phyloP scores from a whole-genome alignment of 2,888 invertebrate species.

The Heteropelma amictum region DNA sequence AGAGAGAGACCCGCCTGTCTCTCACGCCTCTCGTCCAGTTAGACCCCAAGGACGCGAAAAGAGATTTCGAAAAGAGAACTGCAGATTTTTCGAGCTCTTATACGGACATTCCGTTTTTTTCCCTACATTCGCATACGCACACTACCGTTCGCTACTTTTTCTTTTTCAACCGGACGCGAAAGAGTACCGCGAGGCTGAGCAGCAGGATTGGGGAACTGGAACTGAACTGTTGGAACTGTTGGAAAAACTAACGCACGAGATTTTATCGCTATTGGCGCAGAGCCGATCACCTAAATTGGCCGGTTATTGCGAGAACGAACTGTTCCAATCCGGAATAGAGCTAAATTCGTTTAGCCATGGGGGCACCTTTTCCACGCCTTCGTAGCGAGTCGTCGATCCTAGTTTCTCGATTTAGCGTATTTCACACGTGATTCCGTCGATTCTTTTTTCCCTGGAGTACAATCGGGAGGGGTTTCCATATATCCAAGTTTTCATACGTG shows the following conservation, averaged over 20 bases:
- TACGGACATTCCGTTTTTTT: slow-evolving; percentile 39
- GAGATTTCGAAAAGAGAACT: slow-evolving; percentile 39
- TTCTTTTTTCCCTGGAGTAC: neutral
- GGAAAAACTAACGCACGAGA: neutral
- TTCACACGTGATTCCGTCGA: too few relatives aligned
- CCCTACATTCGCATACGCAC: neutral
- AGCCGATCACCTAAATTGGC: slow-evolving; percentile 46
- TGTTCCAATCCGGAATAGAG: slow-evolving; percentile 18
- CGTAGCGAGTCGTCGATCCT: neutral
- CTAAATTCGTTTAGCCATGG: slow-evolving; percentile 21
- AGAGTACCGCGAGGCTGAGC: neutral
- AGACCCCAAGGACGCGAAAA: slow-evolving; percentile 43
- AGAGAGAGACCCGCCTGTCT: slow-evolving; percentile 38
- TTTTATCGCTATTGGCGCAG: slow-evolving; percentile 21
- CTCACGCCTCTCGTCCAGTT: slow-evolving; percentile 46
- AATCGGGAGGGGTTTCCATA: too few relatives aligned
- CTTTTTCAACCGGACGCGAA: slow-evolving; percentile 2
- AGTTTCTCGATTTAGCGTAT: slow-evolving; percentile 18
- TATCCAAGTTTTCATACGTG: too few relatives aligned
- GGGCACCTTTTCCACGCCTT: slow-evolving; percentile 20
- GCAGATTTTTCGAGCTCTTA: slow-evolving; percentile 46
- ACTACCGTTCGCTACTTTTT: neutral
- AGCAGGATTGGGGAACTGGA: slow-evolving; percentile 9
- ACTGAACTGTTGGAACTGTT: neutral
- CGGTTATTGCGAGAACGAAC: slow-evolving; percentile 7